Conservation (phyloP, 2,113 vertebrate genomes). For the Indicator maculatus region DNA sequence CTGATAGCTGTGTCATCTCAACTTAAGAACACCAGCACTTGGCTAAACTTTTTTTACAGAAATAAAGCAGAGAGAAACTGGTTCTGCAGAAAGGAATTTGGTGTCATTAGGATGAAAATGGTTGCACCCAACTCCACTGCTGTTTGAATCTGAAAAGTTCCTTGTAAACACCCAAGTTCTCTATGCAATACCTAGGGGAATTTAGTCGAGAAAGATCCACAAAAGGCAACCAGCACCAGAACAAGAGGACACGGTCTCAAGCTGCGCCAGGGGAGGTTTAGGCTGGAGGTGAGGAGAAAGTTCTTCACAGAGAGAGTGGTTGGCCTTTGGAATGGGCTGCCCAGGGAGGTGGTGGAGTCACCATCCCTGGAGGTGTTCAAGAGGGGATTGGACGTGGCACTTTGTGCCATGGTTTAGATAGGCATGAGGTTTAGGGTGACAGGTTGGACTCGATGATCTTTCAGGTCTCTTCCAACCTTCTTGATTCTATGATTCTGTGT, state of each 20-base stretch:
- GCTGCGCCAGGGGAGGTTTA: no score
- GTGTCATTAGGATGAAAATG: background rate
- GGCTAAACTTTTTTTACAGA: background rate
- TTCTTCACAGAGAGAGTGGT: no score
- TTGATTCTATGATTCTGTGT: background rate
- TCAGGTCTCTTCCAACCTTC: no score
- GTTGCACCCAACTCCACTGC: background rate
- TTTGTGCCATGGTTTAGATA: no score
- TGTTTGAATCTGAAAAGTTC: background rate
- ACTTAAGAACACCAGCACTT: background rate
- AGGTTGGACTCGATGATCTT: no score
- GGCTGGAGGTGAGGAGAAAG: no score
- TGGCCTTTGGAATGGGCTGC: no score
- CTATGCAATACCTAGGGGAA: background rate
- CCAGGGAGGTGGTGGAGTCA: no score
- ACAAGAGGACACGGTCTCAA: no score
- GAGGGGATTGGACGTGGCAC: no score
- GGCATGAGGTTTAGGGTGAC: no score
- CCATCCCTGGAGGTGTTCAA: no score
- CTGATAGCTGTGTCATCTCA: background rate
- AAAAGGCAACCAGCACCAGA: background rate
- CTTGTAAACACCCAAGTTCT: background rate
- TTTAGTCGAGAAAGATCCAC: background rate
- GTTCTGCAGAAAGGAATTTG: background rate
- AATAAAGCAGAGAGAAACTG: background rate